A percentile compares a stretch with the other conserved stretches of the same genome.
Conservation (phyloP, 2,797 vertebrate species). For the Eurystomus glaucurus region DNA sequence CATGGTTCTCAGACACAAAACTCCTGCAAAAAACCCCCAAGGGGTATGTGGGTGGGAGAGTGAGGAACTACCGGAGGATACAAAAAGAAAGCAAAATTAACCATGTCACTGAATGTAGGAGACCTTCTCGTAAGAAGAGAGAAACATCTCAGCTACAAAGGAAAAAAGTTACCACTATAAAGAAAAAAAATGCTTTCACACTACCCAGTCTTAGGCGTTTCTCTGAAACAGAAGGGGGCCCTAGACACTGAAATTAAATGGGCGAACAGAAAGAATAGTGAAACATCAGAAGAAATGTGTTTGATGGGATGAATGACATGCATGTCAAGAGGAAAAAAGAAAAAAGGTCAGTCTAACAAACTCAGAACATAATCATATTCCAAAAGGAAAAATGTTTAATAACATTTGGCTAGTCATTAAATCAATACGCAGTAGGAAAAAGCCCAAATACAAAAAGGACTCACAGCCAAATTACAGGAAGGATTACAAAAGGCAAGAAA, state of each 20-base stretch:
- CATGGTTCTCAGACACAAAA: conserved; percentile 51
- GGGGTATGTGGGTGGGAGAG: conserved; percentile 4
- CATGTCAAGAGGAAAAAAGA: conserved; percentile 1
- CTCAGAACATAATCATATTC: conserved; percentile 33
- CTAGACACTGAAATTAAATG: conserved; percentile 31
- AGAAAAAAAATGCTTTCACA: neutral
- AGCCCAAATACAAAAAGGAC: neutral
- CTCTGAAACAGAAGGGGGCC: conserved; percentile 25
- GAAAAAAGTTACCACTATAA: neutral
- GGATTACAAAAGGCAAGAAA: neutral
- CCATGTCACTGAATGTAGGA: conserved; percentile 8
- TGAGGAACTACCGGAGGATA: neutral
- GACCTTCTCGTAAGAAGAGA: neutral
- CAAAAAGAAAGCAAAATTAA: conserved; percentile 38
- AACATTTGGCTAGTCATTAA: conserved; percentile 18
- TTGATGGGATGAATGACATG: conserved; percentile 13
- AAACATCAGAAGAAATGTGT: conserved; percentile 27
- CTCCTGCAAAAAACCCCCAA: neutral
- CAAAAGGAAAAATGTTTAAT: conserved; percentile 36
- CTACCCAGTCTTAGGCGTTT: neutral
- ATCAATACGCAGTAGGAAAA: neutral
- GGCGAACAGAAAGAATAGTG: neutral
- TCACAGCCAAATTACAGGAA: neutral
- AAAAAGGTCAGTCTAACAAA: conserved; percentile 26
- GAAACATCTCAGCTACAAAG: neutral